Base-by-base conservation (phyloP, 2,797 vertebrate species). In the Champsocephalus esox region DNA sequence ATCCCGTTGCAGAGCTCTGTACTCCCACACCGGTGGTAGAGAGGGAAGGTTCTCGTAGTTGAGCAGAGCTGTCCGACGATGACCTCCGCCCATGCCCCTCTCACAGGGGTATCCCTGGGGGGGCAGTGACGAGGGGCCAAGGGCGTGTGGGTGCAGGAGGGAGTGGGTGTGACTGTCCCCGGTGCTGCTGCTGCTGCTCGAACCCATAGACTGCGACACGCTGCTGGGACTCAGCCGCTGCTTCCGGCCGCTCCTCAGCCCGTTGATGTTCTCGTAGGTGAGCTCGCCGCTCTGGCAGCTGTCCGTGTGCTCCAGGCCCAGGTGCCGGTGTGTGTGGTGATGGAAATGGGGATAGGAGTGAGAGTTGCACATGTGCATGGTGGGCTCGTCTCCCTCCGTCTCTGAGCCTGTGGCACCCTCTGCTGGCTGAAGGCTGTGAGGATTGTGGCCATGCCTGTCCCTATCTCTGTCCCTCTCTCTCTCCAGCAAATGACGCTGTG, bases 31-130 rank as follows among this genome's bases (percentile, higher is more conserved):
- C 0, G 98, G 98, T 0, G 98, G 98, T 79, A 99, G 93, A 0
- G 97, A 96, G 0, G 98, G 97, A 77, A 99, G 95, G 93, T 99
- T 99, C 94, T 99, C 97, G 0, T 99, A 99, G 94, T 99, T 98
- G 48, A 99, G 95, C 85, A 98, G 91, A 0, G 98, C 95, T 0
- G 95, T 93, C 79, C 97, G 91, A 34, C 97, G 97, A 32, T 96
- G 97, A 13, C 96, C 95, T 24, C 88, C 91, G 0, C 82, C 91
- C 80, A 86, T 64, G 24, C 90, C 89, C 74, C 94, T 90, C 56
- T 95, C 94, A 4, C 93, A 95, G 80, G 90, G 56, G 56, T 95
- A 96, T 64, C 91, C 92, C 85, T 93, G 95, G 0, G 87, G 89
- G 11, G 94, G 93, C 24, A 95, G 83, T 0, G 94, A 85, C 0